Evolutionary conservation across 2,113 vertebrate species (phyloP).

Genomic region (Gambusia holbrooki): DNA sequence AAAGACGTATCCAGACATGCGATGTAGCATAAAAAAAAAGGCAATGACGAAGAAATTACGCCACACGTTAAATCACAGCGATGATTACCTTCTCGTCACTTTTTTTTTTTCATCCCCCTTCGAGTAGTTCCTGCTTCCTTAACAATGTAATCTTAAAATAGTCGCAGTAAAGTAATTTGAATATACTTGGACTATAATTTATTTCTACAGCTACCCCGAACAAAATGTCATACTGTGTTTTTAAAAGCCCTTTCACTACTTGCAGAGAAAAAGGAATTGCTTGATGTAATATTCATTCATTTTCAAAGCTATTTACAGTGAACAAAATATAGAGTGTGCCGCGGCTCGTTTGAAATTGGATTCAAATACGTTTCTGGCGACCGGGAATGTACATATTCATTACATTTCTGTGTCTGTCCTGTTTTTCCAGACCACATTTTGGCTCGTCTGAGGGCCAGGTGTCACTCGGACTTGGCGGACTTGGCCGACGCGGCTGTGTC

Average conservation of each 20-base stretch:
- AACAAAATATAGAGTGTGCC: conserved; percentile 37
- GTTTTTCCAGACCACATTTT: conserved; percentile 29
- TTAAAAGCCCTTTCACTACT: conserved; percentile 23
- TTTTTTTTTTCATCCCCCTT: not conserved
- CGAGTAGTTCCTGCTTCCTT: not conserved
- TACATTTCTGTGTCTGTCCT: conserved; percentile 26
- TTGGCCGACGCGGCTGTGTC: conserved; percentile 42
- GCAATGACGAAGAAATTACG: not conserved
- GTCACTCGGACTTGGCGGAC: conserved; percentile 45
- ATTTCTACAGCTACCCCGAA: conserved; percentile 5
- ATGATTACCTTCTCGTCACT: not conserved
- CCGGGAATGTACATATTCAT: conserved; percentile 61
- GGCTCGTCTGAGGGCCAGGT: conserved; percentile 18
- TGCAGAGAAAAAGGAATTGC: not conserved
- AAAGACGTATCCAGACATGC: not conserved
- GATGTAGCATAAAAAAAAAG: not conserved
- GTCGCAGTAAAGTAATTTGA: conserved; percentile 8
- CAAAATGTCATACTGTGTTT: conserved; percentile 20
- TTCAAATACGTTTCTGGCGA: conserved; percentile 57
- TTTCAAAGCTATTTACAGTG: conserved; percentile 44
- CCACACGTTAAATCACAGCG: not conserved
- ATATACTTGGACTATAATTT: conserved; percentile 7
- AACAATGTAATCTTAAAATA: conserved; percentile 2
- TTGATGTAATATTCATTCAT: conserved; percentile 52
- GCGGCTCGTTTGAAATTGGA: conserved; percentile 57